Conservation (phyloP, 2,888 invertebrate genomes). For the Didymodactylos carnosus region DNA sequence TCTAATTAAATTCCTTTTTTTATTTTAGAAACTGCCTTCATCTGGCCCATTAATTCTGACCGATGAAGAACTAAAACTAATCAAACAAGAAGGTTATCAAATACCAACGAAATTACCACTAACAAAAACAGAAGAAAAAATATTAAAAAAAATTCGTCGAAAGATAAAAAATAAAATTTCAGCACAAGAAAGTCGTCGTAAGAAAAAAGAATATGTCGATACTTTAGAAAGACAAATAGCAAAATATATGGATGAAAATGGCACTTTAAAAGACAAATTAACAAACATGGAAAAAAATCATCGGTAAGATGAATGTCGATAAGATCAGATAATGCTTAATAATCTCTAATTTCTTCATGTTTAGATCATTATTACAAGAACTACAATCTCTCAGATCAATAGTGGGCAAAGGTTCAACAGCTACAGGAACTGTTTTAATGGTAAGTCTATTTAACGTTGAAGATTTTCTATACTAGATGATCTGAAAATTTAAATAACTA, state of each 20-base stretch:
- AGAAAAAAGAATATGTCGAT: slow-evolving; percentile 98
- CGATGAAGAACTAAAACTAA: slow-evolving; percentile 87
- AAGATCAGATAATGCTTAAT: neutral
- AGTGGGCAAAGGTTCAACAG: neutral
- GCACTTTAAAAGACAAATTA: neutral
- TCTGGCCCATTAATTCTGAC: slow-evolving; percentile 60
- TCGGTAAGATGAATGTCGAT: neutral
- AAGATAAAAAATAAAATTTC: slow-evolving; percentile 99
- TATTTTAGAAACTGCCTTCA: slow-evolving; percentile 21
- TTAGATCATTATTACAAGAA: neutral
- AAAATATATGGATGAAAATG: neutral
- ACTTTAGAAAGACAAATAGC: slow-evolving; percentile 60
- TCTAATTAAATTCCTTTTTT: neutral
- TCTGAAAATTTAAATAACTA: neutral
- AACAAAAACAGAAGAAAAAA: slow-evolving; percentile 89
- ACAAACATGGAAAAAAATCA: neutral
- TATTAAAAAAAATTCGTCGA: slow-evolving; percentile 83
- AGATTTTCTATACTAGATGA: neutral
- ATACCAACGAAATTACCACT: slow-evolving; percentile 82
- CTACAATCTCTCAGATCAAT: neutral
- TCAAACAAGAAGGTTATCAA: slow-evolving; percentile 90
- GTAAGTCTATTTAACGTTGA: neutral
- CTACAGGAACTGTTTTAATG: neutral
- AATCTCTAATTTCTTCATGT: neutral
- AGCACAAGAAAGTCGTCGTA: slow-evolving; percentile 89